phyloP scores from a whole-genome alignment of 2,888 invertebrate genomes.

The Eudemis profundana region DNA sequence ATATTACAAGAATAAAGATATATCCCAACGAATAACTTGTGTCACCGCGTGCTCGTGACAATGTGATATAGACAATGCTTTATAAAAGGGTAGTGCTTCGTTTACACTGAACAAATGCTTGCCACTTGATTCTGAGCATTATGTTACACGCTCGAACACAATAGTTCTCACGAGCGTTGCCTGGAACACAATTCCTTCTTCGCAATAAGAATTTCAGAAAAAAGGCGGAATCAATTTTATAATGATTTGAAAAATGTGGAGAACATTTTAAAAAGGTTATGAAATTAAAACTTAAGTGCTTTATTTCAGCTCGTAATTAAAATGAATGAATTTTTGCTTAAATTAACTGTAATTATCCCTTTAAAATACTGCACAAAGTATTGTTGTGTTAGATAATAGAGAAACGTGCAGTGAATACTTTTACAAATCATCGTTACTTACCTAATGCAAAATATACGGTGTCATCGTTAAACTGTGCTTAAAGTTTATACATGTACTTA shows the following conservation, averaged over 20 bases:
- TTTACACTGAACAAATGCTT: slow-evolving; percentile 55
- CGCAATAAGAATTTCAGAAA: neutral
- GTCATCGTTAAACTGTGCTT: no score
- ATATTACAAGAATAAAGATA: slow-evolving; percentile 79
- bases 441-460: no score
- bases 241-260: neutral
- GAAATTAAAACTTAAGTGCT: neutral
- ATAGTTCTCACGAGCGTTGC: slow-evolving; percentile 4
- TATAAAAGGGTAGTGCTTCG: slow-evolving; percentile 77
- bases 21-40: slow-evolving; percentile 79
- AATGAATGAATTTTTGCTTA: no score
- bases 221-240: neutral
- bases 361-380: no score
- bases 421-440: no score
- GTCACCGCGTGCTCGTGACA: slow-evolving; percentile 82
- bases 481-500: no score
- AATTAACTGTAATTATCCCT: no score
- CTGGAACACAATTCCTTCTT: slow-evolving; percentile 9
- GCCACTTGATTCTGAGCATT: slow-evolving; percentile 45
- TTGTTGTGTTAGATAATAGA: no score
- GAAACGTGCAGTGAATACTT: no score
- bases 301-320: no score
- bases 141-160: slow-evolving; percentile 12
- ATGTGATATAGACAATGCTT: slow-evolving; percentile 82
- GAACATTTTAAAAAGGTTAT: neutral